Percentiles rank a stretch among this genome's conserved stretches.
These are phyloP conservation scores for Argentina silus DNA, from an alignment of 2,797 vertebrate species.

Conservation along the genomic window DNA sequence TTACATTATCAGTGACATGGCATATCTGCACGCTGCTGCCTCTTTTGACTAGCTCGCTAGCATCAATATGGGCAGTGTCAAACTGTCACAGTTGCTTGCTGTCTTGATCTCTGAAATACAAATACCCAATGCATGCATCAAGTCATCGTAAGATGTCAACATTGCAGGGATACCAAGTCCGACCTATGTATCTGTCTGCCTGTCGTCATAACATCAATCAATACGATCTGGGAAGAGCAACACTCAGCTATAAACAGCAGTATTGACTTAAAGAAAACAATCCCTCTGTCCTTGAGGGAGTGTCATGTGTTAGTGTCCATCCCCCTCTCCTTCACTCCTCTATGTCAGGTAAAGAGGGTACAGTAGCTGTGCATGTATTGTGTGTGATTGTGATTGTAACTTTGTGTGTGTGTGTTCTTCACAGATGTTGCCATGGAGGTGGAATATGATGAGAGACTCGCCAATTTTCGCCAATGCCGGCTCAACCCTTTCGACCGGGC, in stretches of 20 bases:
- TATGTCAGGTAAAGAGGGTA: not conserved
- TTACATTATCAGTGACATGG: no score
- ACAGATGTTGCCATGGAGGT: conserved; percentile 83
- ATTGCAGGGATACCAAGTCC: no score
- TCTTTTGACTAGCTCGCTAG: conserved; percentile 14
- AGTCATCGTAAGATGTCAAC: no score
- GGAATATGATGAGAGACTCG: conserved; percentile 92
- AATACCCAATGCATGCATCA: no score
- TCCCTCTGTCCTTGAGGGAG: not conserved
- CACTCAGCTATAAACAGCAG: not conserved
- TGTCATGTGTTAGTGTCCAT: not conserved
- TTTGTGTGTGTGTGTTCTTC: not conserved
- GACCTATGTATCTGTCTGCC: no score
- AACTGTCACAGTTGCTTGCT: no score
- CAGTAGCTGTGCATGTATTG: not conserved
- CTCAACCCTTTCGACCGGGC: conserved; percentile 95
- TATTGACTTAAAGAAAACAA: not conserved
- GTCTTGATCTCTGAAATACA: no score
- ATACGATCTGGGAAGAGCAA: no score
- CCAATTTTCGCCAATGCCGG: conserved; percentile 92
- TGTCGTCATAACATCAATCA: no score
- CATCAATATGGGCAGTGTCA: no score
- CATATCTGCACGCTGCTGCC: no score
- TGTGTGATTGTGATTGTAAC: not conserved
- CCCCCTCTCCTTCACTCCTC: not conserved